Conservation (phyloP, 2,113 vertebrate species). For the Triplophysa dalaica region DNA sequence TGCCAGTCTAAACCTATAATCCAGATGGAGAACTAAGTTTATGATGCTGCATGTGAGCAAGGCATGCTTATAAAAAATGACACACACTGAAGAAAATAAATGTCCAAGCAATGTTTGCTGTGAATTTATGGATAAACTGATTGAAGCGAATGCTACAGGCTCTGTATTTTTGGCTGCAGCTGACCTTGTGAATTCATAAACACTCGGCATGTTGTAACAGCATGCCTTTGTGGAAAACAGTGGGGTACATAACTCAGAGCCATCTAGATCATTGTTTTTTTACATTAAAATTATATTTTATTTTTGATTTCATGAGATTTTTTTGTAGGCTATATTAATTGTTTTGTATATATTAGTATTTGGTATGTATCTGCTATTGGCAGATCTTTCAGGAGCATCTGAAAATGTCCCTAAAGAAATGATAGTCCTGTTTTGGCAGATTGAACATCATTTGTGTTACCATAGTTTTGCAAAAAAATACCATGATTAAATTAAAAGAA, state of each 20-base stretch:
- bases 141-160: not conserved
- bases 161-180: not conserved
- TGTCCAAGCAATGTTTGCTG: constrained; percentile 21
- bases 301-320: no score
- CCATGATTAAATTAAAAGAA: no score
- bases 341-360: no score
- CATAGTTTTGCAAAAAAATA: no score
- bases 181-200: constrained; percentile 40
- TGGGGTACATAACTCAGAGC: not conserved
- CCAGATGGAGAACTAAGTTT: not conserved
- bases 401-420: no score
- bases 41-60: not conserved
- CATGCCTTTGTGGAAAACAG: not conserved
- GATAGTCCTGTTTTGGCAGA: no score
- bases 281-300: no score
- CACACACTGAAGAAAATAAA: not conserved
- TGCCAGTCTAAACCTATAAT: constrained; percentile 11
- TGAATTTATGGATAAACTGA: constrained; percentile 44
- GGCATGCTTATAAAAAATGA: constrained; percentile 11
- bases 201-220: not conserved
- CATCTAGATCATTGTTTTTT: no score
- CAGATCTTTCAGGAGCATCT: no score
- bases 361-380: no score
- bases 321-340: no score
- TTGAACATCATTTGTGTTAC: no score